phyloP scores from a whole-genome alignment of 2,113 vertebrate species.

The Amia ocellicauda region DNA sequence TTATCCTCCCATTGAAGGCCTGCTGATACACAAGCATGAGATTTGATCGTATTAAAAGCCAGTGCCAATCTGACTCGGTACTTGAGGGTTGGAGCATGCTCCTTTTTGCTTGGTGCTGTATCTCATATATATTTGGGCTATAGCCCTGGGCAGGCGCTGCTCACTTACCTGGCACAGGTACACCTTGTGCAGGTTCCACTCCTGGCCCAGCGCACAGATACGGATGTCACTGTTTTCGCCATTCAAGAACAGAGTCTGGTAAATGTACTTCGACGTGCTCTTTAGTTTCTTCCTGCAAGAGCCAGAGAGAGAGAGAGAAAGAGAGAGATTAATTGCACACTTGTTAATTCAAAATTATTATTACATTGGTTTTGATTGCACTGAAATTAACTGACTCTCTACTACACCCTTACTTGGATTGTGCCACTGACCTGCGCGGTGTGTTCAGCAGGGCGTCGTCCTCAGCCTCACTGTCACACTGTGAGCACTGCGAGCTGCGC shows the following conservation, averaged over 20 bases:
- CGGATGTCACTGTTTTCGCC: slow-evolving; percentile 95
- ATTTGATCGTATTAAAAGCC: no score
- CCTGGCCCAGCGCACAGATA: slow-evolving; percentile 90
- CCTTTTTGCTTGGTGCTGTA: no score
- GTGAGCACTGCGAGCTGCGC: slow-evolving; percentile 61
- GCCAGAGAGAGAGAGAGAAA: not conserved
- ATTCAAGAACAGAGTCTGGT: slow-evolving; percentile 92
- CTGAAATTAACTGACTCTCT: no score
- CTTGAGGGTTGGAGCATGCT: no score
- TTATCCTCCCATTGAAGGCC: no score
- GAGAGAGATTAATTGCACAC: no score
- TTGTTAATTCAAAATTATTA: no score
- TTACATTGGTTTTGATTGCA: no score
- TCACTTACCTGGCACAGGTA: slow-evolving; percentile 89
- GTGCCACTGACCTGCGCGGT: slow-evolving; percentile 64
- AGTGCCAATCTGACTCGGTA: no score
- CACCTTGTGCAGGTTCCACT: slow-evolving; percentile 95
- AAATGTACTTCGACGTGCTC: slow-evolving; percentile 94
- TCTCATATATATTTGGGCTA: no score
- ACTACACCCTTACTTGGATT: no score
- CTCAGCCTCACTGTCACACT: slow-evolving; percentile 65
- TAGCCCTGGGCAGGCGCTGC: not conserved
- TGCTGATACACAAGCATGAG: no score
- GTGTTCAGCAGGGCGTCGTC: slow-evolving; percentile 69
- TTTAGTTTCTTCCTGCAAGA: slow-evolving; percentile 85